phyloP scores from a whole-genome alignment of 2,888 invertebrate species.

The Crematogaster levior region DNA sequence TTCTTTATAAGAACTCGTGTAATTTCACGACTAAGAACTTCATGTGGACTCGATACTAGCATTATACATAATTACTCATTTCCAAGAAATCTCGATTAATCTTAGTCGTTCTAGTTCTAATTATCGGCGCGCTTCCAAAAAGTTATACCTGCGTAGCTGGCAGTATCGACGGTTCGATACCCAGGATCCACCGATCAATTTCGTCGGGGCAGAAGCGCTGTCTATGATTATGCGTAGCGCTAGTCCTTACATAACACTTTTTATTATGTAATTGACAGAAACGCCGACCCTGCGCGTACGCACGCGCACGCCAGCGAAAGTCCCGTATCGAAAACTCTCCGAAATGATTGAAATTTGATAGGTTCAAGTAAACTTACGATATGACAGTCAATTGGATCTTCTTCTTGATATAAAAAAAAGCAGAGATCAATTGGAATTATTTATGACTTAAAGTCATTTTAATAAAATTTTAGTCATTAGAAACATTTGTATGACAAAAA shows the following conservation, averaged over 20 bases:
- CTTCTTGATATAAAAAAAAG: neutral
- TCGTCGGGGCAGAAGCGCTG: conserved; percentile 62
- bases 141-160: conserved; percentile 36
- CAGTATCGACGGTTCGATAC: conserved; percentile 5
- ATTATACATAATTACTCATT: neutral
- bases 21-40: neutral
- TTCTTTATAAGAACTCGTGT: neutral
- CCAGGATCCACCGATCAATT: conserved; percentile 69
- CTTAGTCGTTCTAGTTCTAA: neutral
- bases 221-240: conserved; percentile 79
- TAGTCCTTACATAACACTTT: conserved; percentile 84
- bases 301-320: conserved; percentile 64
- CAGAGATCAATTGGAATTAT: neutral
- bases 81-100: neutral
- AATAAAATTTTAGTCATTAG: neutral
- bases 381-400: conserved; percentile 38
- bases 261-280: conserved; percentile 85
- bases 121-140: conserved; percentile 9
- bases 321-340: conserved; percentile 53
- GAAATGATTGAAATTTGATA: conserved; percentile 26
- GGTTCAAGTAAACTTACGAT: neutral
- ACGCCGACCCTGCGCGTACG: conserved; percentile 75
- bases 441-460: neutral
- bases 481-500: neutral
- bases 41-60: neutral